These are phyloP conservation scores for Gallinago jamesoni DNA, from an alignment of 2,113 vertebrate genomes.

Conservation along the genomic window DNA sequence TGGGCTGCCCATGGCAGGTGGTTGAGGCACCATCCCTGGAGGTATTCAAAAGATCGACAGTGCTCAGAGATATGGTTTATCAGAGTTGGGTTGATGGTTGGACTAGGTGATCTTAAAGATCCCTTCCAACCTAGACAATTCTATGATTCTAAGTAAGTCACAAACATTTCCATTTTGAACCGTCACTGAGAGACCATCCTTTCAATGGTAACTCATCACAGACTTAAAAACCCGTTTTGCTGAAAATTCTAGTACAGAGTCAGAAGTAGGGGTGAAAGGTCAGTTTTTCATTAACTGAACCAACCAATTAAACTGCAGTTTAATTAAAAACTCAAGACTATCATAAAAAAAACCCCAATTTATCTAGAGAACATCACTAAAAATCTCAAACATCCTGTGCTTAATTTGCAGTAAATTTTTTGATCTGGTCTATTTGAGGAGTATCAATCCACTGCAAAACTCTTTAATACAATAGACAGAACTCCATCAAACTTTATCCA, in stretches of 20 bases:
- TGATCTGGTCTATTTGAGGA: slow-evolving; percentile 36
- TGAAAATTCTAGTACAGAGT: not conserved
- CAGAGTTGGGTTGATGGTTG: too few relatives aligned
- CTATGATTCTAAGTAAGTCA: not conserved
- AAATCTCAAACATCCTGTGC: slow-evolving; percentile 64
- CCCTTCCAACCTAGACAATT: too few relatives aligned
- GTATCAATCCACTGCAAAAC: slow-evolving; percentile 17
- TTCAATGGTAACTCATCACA: not conserved
- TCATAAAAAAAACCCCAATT: slow-evolving; percentile 44
- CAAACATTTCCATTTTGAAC: not conserved
- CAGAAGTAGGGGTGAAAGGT: not conserved
- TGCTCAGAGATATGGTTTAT: too few relatives aligned
- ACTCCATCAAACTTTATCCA: not conserved
- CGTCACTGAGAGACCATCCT: not conserved
- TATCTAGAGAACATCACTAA: slow-evolving; percentile 59
- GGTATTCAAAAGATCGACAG: too few relatives aligned
- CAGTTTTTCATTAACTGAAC: slow-evolving; percentile 48
- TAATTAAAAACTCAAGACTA: slow-evolving; percentile 66
- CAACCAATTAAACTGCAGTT: slow-evolving; percentile 53
- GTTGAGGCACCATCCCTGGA: too few relatives aligned
- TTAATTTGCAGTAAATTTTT: slow-evolving; percentile 68
- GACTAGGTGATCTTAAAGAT: too few relatives aligned
- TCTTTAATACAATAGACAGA: slow-evolving; percentile 28
- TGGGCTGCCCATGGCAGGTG: too few relatives aligned
- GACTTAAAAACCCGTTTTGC: not conserved